These are phyloP conservation scores for Eubasilissa splendida DNA, from an alignment of 2,888 invertebrate genomes.

Conservation along the genomic window DNA sequence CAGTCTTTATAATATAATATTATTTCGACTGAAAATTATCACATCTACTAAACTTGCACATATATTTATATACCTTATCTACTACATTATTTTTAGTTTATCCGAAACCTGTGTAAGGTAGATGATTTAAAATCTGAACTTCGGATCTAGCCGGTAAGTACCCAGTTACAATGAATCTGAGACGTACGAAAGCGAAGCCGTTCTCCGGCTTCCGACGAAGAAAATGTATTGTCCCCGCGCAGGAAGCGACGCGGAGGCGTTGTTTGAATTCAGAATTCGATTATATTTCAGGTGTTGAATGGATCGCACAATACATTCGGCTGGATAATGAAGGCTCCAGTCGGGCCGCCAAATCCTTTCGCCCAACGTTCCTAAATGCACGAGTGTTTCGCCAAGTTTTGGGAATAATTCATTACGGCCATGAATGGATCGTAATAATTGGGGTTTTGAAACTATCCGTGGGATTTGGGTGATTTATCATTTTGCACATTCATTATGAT, in stretches of 20 bases:
- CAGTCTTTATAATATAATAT: too few species aligned
- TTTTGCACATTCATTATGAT: neutral
- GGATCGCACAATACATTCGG: slow-evolving; percentile 33
- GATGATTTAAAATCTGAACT: too few species aligned
- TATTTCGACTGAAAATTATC: too few species aligned
- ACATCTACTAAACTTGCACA: too few species aligned
- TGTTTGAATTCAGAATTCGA: slow-evolving; percentile 46
- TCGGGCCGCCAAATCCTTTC: slow-evolving; percentile 8
- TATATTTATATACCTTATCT: too few species aligned
- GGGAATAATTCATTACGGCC: slow-evolving; percentile 1
- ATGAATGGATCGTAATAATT: neutral
- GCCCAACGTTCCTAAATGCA: slow-evolving; percentile 2
- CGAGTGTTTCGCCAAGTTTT: slow-evolving; percentile 3
- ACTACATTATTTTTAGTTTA: too few species aligned
- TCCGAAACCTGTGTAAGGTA: too few species aligned
- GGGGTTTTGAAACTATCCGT: neutral
- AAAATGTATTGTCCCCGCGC: neutral
- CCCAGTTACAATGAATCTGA: too few species aligned
- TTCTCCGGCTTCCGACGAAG: too few species aligned
- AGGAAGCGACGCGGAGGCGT: slow-evolving; percentile 37
- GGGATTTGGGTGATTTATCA: slow-evolving; percentile 20
- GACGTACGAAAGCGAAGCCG: too few species aligned
- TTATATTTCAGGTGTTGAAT: slow-evolving; percentile 45
- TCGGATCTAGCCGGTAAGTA: too few species aligned
- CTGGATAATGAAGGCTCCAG: slow-evolving; percentile 4